These are phyloP conservation scores for Nyctereutes procyonoides DNA, from an alignment of 2,113 vertebrate genomes.

Conservation along the genomic window DNA sequence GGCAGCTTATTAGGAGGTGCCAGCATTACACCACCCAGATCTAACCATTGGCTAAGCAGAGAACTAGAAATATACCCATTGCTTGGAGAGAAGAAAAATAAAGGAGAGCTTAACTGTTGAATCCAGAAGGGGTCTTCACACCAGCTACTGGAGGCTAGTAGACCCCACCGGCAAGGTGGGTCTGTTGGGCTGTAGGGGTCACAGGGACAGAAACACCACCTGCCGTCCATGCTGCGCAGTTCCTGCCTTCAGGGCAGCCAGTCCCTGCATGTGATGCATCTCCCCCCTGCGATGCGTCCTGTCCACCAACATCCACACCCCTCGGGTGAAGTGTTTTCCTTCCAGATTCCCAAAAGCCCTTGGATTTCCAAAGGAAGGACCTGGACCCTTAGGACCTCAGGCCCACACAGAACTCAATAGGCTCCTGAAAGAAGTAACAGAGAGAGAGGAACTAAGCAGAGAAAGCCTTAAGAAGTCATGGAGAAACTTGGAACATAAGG, in stretches of 20 bases:
- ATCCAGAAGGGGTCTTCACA: not conserved
- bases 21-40: not conserved
- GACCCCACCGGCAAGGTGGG: not conserved
- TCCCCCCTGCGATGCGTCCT: too few species aligned
- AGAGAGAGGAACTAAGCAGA: not conserved
- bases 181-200: not conserved
- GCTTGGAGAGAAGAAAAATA: not conserved
- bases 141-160: not conserved
- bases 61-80: not conserved
- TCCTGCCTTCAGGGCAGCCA: not conserved
- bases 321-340: not conserved
- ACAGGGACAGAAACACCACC: not conserved
- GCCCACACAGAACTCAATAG: fast-evolving
- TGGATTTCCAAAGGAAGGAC: not conserved
- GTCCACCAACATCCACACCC: too few species aligned
- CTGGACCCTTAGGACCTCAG: not conserved
- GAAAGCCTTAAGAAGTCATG: not conserved
- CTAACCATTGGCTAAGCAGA: not conserved
- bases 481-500: not conserved
- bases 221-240: fast-evolving
- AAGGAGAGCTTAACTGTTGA: not conserved
- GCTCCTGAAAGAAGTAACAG: not conserved
- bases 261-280: not conserved
- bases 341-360: not conserved
- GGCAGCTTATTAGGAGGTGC: not conserved